These are phyloP conservation scores for Ceratina australensis DNA, from an alignment of 1,140 invertebrate genomes.

Conservation along the genomic window DNA sequence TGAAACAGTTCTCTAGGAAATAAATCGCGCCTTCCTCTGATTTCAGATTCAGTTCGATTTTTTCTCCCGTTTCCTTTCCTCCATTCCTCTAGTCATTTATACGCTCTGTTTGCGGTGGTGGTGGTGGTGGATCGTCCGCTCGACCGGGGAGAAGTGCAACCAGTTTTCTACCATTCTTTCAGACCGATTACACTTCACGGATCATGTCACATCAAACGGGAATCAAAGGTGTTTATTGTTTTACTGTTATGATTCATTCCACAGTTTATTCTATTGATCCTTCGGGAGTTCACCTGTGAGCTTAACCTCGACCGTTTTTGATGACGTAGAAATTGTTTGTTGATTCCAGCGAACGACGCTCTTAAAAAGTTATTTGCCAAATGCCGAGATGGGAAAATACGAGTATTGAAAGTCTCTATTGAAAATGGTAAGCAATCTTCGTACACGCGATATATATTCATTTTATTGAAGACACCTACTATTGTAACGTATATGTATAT, in stretches of 20 bases:
- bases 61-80: slow-evolving; percentile 1
- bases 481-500: too few species aligned
- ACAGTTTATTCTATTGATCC: neutral
- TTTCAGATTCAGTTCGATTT: slow-evolving; percentile 17
- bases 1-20: neutral
- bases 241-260: neutral
- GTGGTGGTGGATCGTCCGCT: neutral
- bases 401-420: slow-evolving; percentile 91
- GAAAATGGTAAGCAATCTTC: slow-evolving; percentile 86
- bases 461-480: too few species aligned
- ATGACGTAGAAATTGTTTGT: slow-evolving; percentile 47
- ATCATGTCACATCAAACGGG: slow-evolving; percentile 90
- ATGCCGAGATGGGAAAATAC: slow-evolving; percentile 89
- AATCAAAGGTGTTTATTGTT: slow-evolving; percentile 82
- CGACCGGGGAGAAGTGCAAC: neutral
- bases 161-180: slow-evolving; percentile 9
- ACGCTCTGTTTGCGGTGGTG: slow-evolving; percentile 18
- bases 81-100: slow-evolving; percentile 10
- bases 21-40: neutral
- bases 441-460: neutral
- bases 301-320: slow-evolving; percentile 30
- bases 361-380: slow-evolving; percentile 90
- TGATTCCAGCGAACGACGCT: slow-evolving; percentile 88
- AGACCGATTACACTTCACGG: neutral
- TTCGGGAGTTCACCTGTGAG: neutral